These are phyloP conservation scores for Entomobrya proxima DNA, from an alignment of 2,888 invertebrate genomes.

Conservation along the genomic window DNA sequence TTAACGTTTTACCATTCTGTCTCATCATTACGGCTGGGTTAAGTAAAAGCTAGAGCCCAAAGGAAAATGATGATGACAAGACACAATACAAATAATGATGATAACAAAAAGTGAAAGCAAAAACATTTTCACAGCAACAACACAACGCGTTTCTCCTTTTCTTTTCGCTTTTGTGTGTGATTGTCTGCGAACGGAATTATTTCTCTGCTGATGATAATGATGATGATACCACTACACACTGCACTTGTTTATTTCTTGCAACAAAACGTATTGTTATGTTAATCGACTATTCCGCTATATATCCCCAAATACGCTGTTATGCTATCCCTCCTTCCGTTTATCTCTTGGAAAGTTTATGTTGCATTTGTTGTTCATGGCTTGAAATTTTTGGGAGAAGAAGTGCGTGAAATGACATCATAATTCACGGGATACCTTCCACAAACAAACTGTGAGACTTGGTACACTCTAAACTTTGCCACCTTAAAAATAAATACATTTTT, in stretches of 20 bases:
- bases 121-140: not conserved
- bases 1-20: not conserved
- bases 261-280: slow-evolving; percentile 41
- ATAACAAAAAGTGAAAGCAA: not conserved
- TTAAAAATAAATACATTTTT: not conserved
- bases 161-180: not conserved
- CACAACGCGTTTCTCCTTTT: too few species aligned
- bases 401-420: slow-evolving; percentile 48
- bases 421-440: slow-evolving; percentile 14
- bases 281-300: slow-evolving; percentile 6
- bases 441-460: too few species aligned
- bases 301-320: not conserved
- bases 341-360: not conserved
- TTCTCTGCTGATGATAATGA: not conserved
- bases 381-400: slow-evolving; percentile 1
- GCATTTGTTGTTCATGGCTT: not conserved
- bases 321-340: not conserved
- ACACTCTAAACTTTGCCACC: too few species aligned
- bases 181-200: slow-evolving; percentile 14
- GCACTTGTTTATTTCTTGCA: not conserved
- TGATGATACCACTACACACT: not conserved
- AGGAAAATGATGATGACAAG: not conserved
- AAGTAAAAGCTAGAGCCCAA: not conserved
- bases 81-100: not conserved
- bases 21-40: not conserved